Percentiles rank a stretch among this genome's conserved stretches.
These are phyloP conservation scores for Bothrops jararaca DNA, from an alignment of 2,113 vertebrate species.

Conservation along the genomic window DNA sequence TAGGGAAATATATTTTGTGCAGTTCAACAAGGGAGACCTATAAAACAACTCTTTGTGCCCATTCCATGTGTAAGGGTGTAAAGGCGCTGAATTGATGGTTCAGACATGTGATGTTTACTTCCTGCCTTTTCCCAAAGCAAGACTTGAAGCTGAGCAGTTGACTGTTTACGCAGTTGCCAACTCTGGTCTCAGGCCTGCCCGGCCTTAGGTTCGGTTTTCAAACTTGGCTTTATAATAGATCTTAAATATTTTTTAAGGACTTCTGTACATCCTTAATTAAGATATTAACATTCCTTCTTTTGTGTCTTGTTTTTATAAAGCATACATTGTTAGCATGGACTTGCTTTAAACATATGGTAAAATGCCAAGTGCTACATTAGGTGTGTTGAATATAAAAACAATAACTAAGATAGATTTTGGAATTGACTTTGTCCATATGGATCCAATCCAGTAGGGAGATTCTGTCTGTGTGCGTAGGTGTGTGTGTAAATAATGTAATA, in stretches of 20 bases:
- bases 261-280: not conserved
- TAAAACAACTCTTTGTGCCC: not conserved
- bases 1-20: not conserved
- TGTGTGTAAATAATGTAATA: not conserved
- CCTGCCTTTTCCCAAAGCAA: not conserved
- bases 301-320: not conserved
- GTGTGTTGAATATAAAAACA: not conserved
- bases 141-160: not conserved
- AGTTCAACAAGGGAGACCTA: not conserved
- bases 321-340: not conserved
- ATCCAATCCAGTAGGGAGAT: not conserved
- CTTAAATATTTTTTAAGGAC: not conserved
- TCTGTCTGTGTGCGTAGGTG: too few relatives aligned
- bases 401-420: not conserved
- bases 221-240: not conserved
- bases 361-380: not conserved
- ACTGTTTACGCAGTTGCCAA: not conserved
- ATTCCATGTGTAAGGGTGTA: not conserved
- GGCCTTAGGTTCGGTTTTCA: not conserved
- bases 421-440: not conserved
- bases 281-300: not conserved
- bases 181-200: not conserved
- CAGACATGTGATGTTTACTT: not conserved
- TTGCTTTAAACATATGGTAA: not conserved
- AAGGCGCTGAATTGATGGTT: not conserved